Base-by-base conservation (phyloP, 1,140 invertebrate species). In the Eriocheir sinensis region DNA sequence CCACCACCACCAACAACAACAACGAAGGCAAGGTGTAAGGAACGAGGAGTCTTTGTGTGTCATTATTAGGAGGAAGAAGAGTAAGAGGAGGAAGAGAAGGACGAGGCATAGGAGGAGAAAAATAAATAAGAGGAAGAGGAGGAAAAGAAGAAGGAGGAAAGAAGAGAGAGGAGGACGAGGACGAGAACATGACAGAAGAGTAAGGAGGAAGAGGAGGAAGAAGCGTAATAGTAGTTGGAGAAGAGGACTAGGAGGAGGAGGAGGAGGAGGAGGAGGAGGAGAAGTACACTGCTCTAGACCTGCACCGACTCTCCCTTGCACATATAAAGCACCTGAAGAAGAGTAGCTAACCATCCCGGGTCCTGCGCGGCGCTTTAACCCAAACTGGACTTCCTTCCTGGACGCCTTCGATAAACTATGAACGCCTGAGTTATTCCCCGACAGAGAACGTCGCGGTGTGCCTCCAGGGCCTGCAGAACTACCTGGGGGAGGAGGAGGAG, bases 111-210 rank as follows among this genome's bases (percentile, higher is more conserved):
- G 83, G 36, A 34, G 27, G 88, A 2, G 0, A 32, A 44, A 21
- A 41, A 44, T 0, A 86, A 30, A 86, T 17, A 34, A 15, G 36
- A 17, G 38, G 30, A 38, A 3, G 30, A 34, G 30, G 30, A 27
- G 27, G 2, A 27, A 21, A 38, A 40, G 85, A 40, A 38, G 40
- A 38, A 40, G 38, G 38, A 34, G 53, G 89, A 36, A 38, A 88
- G 85, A 40, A 38, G 38, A 38, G 41, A 90, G 88, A 48, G 88
- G 41, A 34, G 53, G 38, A 90, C 40, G 41, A 44, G 41, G 38
- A 90, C 17, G 27, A 8, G 30, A 44, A 53, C 12, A 53, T 1
- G 21, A 91, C 0, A 27, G 36, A 17, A n/a, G n/a, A n/a, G n/a
- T n/a, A n/a, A n/a, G n/a, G n/a, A n/a, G n/a, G n/a, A n/a, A n/a